These are phyloP conservation scores for Xiphophorus couchianus DNA, from an alignment of 2,113 vertebrate genomes.

Conservation along the genomic window DNA sequence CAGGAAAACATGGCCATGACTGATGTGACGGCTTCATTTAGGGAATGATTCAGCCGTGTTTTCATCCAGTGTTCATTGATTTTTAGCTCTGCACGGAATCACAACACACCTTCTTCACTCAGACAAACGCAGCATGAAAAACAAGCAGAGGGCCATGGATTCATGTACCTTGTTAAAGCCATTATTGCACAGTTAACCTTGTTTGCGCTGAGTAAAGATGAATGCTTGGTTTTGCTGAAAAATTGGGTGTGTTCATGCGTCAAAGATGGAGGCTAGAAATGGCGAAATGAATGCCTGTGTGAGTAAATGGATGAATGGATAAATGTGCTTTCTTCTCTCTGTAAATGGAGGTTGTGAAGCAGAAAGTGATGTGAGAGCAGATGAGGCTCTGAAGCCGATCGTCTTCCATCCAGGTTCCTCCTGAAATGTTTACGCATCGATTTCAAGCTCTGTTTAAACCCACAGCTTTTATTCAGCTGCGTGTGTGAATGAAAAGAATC, in stretches of 20 bases:
- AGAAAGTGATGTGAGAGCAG: background rate
- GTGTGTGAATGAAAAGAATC: background rate
- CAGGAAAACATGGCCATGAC: background rate
- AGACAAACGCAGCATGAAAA: constrained; percentile 1
- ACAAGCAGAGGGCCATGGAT: background rate
- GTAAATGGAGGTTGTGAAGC: background rate
- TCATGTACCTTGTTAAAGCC: background rate
- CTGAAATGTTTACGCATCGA: background rate
- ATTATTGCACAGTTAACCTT: background rate
- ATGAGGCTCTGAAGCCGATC: background rate
- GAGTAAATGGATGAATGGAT: background rate
- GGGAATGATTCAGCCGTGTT: constrained; percentile 11
- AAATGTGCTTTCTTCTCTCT: background rate
- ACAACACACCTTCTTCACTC: background rate
- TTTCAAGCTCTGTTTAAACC: background rate
- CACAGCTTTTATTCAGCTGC: background rate
- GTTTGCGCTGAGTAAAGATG: background rate
- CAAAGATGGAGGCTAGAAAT: background rate
- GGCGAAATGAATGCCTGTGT: background rate
- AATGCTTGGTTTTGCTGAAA: background rate
- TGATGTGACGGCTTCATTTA: constrained; percentile 9
- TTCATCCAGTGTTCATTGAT: constrained; percentile 19
- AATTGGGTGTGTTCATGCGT: background rate
- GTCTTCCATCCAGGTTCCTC: background rate
- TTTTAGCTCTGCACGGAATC: constrained; percentile 4